Percentiles rank a stretch among this genome's conserved stretches.
Conservation (phyloP, 2,797 vertebrate genomes). For the Simalia tracyae region DNA sequence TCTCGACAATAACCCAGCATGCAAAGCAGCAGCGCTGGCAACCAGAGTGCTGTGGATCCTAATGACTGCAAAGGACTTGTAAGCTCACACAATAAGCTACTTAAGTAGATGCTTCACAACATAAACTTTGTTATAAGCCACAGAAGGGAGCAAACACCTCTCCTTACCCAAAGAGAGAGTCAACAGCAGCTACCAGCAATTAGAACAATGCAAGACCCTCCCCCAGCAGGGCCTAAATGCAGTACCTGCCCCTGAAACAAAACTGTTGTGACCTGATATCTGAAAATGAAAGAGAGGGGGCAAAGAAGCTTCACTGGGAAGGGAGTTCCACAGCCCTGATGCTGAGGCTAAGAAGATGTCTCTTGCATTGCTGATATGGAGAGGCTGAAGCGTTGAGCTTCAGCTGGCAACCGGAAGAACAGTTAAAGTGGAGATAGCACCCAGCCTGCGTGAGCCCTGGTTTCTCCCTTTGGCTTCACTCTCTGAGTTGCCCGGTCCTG, state of each 20-base stretch:
- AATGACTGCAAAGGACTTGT: background rate
- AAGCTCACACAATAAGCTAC: background rate
- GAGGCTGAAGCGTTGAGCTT: background rate
- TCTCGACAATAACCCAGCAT: background rate
- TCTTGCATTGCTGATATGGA: no score
- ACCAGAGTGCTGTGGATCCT: background rate
- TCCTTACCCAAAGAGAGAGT: background rate
- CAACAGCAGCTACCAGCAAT: background rate
- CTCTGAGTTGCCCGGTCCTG: background rate
- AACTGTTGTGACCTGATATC: background rate
- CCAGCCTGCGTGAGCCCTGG: background rate
- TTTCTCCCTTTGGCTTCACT: background rate
- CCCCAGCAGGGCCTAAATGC: background rate
- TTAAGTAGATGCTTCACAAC: background rate
- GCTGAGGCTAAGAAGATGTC: background rate
- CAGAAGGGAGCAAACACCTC: background rate
- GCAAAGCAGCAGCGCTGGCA: background rate
- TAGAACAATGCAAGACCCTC: background rate
- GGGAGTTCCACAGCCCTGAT: background rate
- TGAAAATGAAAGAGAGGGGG: background rate
- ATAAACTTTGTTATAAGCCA: background rate
- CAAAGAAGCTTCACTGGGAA: background rate
- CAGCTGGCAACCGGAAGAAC: background rate
- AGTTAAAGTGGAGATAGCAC: background rate
- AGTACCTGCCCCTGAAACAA: background rate